Percentiles rank a stretch among this genome's conserved stretches.
phyloP scores from a whole-genome alignment of 1,140 invertebrate species.

The Diabrotica undecimpunctata region DNA sequence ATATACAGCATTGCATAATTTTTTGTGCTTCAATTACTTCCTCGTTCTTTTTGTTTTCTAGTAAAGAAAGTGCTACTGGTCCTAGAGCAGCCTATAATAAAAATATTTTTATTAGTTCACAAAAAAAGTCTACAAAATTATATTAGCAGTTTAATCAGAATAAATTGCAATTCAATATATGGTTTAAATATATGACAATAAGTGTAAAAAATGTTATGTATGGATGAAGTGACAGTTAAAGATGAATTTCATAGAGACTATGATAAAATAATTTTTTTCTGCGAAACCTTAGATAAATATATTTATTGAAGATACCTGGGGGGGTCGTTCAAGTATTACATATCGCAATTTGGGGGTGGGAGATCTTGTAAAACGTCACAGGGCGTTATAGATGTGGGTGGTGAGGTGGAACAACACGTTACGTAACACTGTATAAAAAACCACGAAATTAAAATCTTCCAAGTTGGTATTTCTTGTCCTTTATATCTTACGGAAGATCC shows the following conservation, averaged over 20 bases:
- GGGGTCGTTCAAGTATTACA: too few relatives aligned
- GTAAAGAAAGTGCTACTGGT: slow-evolving; percentile 69
- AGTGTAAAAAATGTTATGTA: background rate
- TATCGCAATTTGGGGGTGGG: too few relatives aligned
- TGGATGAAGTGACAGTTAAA: background rate
- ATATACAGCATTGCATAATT: slow-evolving; percentile 70
- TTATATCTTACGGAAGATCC: too few relatives aligned
- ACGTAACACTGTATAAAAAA: too few relatives aligned
- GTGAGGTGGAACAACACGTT: too few relatives aligned
- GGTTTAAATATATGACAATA: background rate
- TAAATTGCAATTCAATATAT: background rate
- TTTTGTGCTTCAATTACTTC: slow-evolving; percentile 56
- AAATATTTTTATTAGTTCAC: slow-evolving; percentile 5
- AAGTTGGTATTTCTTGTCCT: too few relatives aligned
- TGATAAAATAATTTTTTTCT: too few relatives aligned
- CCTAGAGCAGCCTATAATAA: slow-evolving; percentile 71
- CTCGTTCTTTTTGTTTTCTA: slow-evolving; percentile 48
- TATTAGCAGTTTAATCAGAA: background rate
- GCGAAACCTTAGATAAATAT: too few relatives aligned
- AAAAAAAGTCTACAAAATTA: background rate
- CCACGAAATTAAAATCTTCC: too few relatives aligned
- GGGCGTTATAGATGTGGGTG: too few relatives aligned
- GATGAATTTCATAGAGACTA: background rate
- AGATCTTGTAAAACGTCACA: too few relatives aligned
- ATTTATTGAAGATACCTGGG: too few relatives aligned